Base-by-base conservation (phyloP, 1,140 invertebrate genomes). In the Philopotamus ludificatus region DNA sequence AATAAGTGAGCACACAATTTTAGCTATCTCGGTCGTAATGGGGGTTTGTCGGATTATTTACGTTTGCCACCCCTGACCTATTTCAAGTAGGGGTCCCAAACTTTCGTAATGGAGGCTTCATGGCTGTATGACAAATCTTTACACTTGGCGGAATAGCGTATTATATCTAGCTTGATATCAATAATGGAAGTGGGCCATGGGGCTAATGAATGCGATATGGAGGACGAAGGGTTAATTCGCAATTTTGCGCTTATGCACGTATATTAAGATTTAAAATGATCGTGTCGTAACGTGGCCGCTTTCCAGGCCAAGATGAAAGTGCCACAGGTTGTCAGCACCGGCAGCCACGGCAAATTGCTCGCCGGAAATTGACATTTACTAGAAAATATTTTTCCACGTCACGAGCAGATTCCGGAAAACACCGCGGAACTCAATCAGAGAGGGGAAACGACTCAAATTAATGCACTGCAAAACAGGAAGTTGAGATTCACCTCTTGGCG, bases 281-380 rank as follows among this genome's bases (percentile, higher is more conserved):
- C 28, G 4, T 34, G 12, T 34, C 28, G 28, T 12, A 34, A 34
- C 12, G 28, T 34, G 28, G 28, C 28, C 44, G 44, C 18, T 47
- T 20, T 9, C 44, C 4, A 9, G 8, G 15, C 10, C 44, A 7
- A 47, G 44, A 47, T 47, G 44, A 47, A 47, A 47, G 15, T 20
- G 44, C 18, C 44, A 47, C 18, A 20, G 15, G 8, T 7, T 47
- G 18, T 47, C 44, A 54, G 51, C 51, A 16, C 7, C n/a, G 4
- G 2, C 47, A 22, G 15, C 22, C 53, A 55, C 53, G 12, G 1
- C 57, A 68, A 68, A 64, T 68, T 65, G 62, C 61, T 50, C 50
- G 62, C 25, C 62, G 60, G 67, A 69, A 69, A 69, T 69, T 69
- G 67, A 70, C 68, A 53, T 63, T 70, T 69, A 63, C 63, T 42